Evolutionary conservation across 2,888 invertebrate species (phyloP).

Genomic region (Drosophila rubida): DNA sequence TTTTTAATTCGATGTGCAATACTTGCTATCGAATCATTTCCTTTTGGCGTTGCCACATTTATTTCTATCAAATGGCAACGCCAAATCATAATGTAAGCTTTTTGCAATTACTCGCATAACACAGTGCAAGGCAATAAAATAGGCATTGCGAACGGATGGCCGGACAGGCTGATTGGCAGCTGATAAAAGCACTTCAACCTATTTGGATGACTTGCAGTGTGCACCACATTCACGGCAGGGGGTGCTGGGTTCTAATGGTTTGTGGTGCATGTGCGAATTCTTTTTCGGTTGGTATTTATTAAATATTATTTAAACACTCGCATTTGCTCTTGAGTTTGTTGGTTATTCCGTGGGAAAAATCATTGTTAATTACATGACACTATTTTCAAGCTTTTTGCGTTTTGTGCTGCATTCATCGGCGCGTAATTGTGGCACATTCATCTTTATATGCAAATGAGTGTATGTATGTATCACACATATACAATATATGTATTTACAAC

Average conservation of each 20-base stretch:
- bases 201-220: constrained; percentile 34
- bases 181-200: constrained; percentile 49
- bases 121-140: constrained; percentile 46
- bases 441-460: constrained; percentile 34
- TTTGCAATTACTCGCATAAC: constrained; percentile 36
- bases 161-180: constrained; percentile 53
- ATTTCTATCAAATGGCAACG: constrained; percentile 47
- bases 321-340: neutral
- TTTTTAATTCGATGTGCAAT: constrained; percentile 23
- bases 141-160: constrained; percentile 39
- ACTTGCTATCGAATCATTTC: constrained; percentile 21
- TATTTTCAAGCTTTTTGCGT: constrained; percentile 54
- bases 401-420: constrained; percentile 41
- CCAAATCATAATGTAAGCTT: constrained; percentile 43
- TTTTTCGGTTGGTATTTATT: constrained; percentile 19
- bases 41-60: constrained; percentile 38
- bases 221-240: constrained; percentile 11
- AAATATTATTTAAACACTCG: constrained; percentile 32
- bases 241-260: constrained; percentile 1
- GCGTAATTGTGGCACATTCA: constrained; percentile 64
- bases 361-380: constrained; percentile 42
- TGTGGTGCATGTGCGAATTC: constrained; percentile 13
- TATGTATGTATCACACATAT: constrained; percentile 28
- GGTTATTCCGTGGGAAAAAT: constrained; percentile 12
- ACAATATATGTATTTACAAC: constrained; percentile 19